These are phyloP conservation scores for Brachionus angularis DNA, from an alignment of 1,140 invertebrate genomes.

Conservation along the genomic window DNA sequence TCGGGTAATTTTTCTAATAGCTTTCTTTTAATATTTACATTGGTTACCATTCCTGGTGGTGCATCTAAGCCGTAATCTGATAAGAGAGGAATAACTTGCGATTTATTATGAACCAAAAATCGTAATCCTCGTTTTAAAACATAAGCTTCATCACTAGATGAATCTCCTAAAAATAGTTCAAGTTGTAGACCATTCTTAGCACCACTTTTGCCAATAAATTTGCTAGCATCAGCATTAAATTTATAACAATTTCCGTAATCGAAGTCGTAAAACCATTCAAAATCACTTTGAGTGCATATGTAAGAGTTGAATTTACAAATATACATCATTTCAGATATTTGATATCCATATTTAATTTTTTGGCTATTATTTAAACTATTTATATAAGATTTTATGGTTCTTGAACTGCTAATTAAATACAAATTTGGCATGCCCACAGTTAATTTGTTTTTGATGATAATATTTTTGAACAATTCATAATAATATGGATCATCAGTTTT, in stretches of 20 bases:
- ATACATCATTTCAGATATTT: neutral
- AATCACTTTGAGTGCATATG: neutral
- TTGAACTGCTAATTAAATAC: neutral
- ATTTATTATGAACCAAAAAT: slow-evolving; percentile 28
- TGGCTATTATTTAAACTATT: neutral
- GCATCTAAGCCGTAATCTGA: neutral
- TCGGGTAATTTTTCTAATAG: neutral
- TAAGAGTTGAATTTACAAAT: slow-evolving; percentile 4
- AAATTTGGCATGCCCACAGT: neutral
- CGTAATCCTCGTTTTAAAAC: neutral
- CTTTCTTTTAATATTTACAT: slow-evolving; percentile 6
- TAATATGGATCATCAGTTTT: neutral
- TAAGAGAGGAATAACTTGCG: neutral
- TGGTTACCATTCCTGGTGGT: neutral
- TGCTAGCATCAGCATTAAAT: neutral
- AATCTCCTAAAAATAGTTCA: slow-evolving; percentile 20
- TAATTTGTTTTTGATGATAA: neutral
- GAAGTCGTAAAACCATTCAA: slow-evolving; percentile 36
- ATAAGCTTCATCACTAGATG: neutral
- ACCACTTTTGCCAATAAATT: slow-evolving; percentile 9
- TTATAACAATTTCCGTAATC: slow-evolving; percentile 36
- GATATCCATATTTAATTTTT: neutral
- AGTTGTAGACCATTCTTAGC: neutral
- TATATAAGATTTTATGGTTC: neutral
- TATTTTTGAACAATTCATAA: neutral